Evolutionary conservation across 1,140 invertebrate genomes (phyloP).

Genomic region (Formica selysi): DNA sequence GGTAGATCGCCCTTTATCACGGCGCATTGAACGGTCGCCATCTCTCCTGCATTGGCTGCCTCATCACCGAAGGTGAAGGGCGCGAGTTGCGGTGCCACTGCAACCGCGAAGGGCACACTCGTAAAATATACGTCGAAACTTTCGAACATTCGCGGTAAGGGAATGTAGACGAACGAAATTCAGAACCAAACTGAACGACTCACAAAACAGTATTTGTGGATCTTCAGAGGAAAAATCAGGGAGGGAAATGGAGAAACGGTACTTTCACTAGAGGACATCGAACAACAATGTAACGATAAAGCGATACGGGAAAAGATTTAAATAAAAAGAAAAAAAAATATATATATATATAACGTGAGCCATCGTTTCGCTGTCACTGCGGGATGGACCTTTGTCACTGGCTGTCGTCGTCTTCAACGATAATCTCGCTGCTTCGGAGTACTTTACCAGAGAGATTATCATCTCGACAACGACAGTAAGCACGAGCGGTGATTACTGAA

Average conservation of each 20-base stretch:
- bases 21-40: slow-evolving; percentile 90
- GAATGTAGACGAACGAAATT: slow-evolving; percentile 16
- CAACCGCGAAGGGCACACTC: slow-evolving; percentile 56
- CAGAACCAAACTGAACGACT: slow-evolving; percentile 26
- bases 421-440: slow-evolving; percentile 47
- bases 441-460: slow-evolving; percentile 65
- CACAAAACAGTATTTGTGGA: slow-evolving; percentile 30
- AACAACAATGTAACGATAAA: slow-evolving; percentile 56
- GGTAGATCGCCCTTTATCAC: slow-evolving; percentile 93
- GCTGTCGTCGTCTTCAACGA: slow-evolving; percentile 68
- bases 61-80: slow-evolving; percentile 90
- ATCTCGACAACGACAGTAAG: slow-evolving; percentile 68
- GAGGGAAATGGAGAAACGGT: background rate
- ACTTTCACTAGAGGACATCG: slow-evolving; percentile 25
- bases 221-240: slow-evolving; percentile 19
- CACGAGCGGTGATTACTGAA: slow-evolving; percentile 62
- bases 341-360: slow-evolving; percentile 19
- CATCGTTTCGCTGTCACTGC: slow-evolving; percentile 65
- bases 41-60: slow-evolving; percentile 90
- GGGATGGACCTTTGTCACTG: slow-evolving; percentile 66
- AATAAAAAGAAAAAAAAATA: slow-evolving; percentile 22
- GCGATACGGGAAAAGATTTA: slow-evolving; percentile 48
- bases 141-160: background rate
- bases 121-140: slow-evolving; percentile 57
- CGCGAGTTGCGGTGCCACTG: slow-evolving; percentile 90